A percentile compares a stretch with the other conserved stretches of the same genome.
These are phyloP conservation scores for Cheumatopsyche charites DNA, from an alignment of 1,140 invertebrate species.

Conservation along the genomic window DNA sequence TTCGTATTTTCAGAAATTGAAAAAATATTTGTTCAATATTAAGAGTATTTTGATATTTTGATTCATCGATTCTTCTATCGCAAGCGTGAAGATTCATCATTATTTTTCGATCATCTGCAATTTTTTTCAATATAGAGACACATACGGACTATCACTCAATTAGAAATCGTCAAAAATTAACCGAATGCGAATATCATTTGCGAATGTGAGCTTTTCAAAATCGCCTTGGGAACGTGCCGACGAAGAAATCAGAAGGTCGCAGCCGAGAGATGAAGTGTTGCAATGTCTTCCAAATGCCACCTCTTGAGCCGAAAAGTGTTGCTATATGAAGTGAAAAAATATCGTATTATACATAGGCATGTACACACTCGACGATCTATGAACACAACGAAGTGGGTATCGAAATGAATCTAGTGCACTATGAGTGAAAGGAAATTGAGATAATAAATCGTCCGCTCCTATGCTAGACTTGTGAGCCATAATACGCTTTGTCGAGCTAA, in stretches of 20 bases:
- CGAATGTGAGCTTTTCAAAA: slow-evolving; percentile 13
- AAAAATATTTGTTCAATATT: no score
- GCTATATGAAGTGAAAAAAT: background rate
- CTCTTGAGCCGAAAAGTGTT: slow-evolving; percentile 1
- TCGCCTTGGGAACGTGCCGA: slow-evolving; percentile 9
- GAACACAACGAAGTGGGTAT: slow-evolving; percentile 16
- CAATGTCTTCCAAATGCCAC: slow-evolving; percentile 25
- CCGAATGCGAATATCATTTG: background rate
- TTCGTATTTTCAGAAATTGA: no score
- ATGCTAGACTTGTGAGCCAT: background rate
- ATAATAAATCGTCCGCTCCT: slow-evolving; percentile 23
- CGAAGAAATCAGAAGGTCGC: slow-evolving; percentile 22
- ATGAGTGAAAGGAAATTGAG: slow-evolving; percentile 28
- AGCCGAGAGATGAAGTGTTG: slow-evolving; percentile 19
- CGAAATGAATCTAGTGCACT: slow-evolving; percentile 26
- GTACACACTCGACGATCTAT: background rate
- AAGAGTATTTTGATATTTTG: no score
- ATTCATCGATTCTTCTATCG: no score
- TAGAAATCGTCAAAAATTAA: no score
- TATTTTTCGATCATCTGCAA: no score
- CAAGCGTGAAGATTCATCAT: no score
- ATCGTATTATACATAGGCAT: no score
- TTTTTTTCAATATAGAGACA: no score
- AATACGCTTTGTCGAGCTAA: background rate
- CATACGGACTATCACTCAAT: no score